These are phyloP conservation scores for Carcinoscorpius rotundicauda DNA, from an alignment of 1,140 invertebrate species.

Conservation along the genomic window DNA sequence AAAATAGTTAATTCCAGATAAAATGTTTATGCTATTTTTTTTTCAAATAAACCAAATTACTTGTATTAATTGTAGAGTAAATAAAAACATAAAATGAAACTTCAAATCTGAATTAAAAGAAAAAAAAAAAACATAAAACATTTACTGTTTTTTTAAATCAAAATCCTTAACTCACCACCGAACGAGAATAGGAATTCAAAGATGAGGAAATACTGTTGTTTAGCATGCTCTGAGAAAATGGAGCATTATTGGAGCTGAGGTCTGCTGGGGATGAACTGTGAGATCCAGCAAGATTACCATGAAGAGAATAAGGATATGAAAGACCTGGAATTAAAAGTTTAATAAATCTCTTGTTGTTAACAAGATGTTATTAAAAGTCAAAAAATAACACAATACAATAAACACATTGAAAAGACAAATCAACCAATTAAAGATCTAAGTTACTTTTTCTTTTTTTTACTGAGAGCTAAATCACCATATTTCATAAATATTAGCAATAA, in stretches of 20 bases:
- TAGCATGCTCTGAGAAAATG: slow-evolving; percentile 27
- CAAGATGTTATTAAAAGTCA: not conserved
- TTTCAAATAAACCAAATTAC: no score
- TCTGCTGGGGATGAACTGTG: slow-evolving; percentile 26
- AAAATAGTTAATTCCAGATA: no score
- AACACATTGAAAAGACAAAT: not conserved
- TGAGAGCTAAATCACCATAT: no score
- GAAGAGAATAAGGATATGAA: slow-evolving; percentile 26
- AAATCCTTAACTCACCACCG: slow-evolving; percentile 25
- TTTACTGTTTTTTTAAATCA: no score
- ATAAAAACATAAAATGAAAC: no score
- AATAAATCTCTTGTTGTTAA: not conserved
- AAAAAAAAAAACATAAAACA: no score
- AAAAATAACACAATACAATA: not conserved
- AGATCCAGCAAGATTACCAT: slow-evolving; percentile 21
- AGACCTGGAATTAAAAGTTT: slow-evolving; percentile 20
- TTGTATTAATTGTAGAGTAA: no score
- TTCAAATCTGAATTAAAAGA: no score
- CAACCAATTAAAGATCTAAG: not conserved
- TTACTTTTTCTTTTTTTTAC: not conserved
- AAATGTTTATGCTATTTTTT: no score
- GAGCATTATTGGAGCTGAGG: slow-evolving; percentile 25
- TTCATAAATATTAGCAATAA: no score
- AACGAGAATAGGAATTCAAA: slow-evolving; percentile 30
- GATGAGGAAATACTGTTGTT: slow-evolving; percentile 34